Evolutionary conservation across 2,113 vertebrate genomes (phyloP).

Genomic region (Syngnathoides biaculeatus): DNA sequence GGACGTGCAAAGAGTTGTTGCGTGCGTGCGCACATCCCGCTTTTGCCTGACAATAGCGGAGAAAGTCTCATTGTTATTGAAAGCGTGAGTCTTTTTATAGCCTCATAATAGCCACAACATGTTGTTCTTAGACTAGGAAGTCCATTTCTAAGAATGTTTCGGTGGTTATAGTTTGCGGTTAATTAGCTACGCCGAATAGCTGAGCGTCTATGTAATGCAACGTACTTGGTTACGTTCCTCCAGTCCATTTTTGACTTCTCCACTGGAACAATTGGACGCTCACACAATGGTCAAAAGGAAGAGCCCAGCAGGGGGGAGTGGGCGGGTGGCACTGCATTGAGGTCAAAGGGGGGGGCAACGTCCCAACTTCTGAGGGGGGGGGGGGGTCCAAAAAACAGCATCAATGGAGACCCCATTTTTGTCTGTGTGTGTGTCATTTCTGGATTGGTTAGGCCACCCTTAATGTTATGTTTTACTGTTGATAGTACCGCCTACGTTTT

Average conservation of each 20-base stretch:
- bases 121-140: background rate
- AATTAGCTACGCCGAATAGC: background rate
- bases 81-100: constrained; percentile 16
- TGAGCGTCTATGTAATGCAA: background rate
- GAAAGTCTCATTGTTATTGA: constrained; percentile 18
- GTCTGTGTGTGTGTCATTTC: background rate
- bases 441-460: background rate
- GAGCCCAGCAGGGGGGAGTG: constrained; percentile 24
- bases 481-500: background rate
- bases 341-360: constrained; percentile 15
- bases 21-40: constrained; percentile 14
- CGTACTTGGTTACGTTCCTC: background rate
- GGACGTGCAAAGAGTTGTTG: constrained; percentile 18
- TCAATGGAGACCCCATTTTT: constrained; percentile 22
- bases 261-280: constrained; percentile 47
- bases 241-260: constrained; percentile 27
- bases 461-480: background rate
- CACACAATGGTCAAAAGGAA: constrained; percentile 51
- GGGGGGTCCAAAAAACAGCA: background rate
- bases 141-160: background rate
- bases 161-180: background rate
- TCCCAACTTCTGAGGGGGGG: constrained; percentile 1
- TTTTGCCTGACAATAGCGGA: constrained; percentile 5
- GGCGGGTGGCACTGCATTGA: constrained; percentile 33
- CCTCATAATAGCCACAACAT: background rate